A percentile compares a stretch with the other conserved stretches of the same genome.
Evolutionary conservation across 2,113 vertebrate genomes (phyloP).

Genomic region (Anser brachyrhynchus): DNA sequence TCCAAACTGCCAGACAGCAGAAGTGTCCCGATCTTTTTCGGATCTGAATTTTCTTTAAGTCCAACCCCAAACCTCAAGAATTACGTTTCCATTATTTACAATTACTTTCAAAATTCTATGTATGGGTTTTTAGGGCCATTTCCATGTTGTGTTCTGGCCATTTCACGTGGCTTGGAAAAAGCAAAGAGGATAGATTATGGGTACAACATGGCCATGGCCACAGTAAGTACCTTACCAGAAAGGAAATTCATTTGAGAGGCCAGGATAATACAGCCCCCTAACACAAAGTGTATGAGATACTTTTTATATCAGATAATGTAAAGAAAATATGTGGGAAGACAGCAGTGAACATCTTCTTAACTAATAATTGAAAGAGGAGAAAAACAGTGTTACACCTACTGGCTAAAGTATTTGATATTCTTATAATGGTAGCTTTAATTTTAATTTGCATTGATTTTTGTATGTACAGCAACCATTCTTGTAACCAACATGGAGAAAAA

Average conservation of each 20-base stretch:
- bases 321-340: neutral
- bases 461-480: neutral
- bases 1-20: fast-evolving
- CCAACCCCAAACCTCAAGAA: neutral
- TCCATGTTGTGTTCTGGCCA: neutral
- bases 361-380: neutral
- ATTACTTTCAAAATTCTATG: neutral
- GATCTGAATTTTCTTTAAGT: neutral
- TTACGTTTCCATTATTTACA: neutral
- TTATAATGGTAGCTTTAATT: neutral
- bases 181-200: neutral
- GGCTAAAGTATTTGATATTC: neutral
- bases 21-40: neutral
- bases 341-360: neutral
- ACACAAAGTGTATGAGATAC: neutral
- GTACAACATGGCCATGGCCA: neutral
- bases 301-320: neutral
- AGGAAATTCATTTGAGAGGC: neutral
- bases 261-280: neutral
- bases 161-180: neutral
- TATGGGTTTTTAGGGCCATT: neutral
- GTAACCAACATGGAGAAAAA: neutral
- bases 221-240: neutral
- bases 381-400: neutral
- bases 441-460: neutral